Conservation (phyloP, 1,140 invertebrate species). For the Nautilus pompilius region DNA sequence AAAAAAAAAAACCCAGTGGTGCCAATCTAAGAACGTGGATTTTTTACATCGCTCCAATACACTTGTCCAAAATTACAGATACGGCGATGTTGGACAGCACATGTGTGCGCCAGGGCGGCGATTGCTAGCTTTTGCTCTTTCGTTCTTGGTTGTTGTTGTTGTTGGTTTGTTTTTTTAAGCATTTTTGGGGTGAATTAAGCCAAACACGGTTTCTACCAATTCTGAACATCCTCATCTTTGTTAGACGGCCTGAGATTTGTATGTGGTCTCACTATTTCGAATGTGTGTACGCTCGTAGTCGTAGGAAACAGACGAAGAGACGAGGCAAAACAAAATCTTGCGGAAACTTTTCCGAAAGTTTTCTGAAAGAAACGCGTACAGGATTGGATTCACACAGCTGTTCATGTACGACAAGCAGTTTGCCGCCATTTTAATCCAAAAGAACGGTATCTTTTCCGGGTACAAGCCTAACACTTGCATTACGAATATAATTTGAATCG, state of each 20-base stretch:
- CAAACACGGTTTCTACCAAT: no score
- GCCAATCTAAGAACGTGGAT: no score
- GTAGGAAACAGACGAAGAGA: conserved; percentile 21
- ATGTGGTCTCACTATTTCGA: neutral
- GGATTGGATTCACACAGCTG: conserved; percentile 90
- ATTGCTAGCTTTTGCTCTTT: no score
- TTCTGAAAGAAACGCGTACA: conserved; percentile 90
- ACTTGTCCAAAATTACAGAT: no score
- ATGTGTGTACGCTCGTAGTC: conserved; percentile 39
- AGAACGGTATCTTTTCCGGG: conserved; percentile 56
- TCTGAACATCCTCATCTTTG: no score
- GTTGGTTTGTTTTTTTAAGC: no score
- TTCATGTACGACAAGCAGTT: conserved; percentile 94
- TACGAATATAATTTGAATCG: conserved; percentile 72
- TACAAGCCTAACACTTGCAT: conserved; percentile 49
- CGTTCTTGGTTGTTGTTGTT: no score
- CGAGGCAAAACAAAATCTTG: conserved; percentile 60
- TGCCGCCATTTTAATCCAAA: conserved; percentile 76
- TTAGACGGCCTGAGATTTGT: neutral
- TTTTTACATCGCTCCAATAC: no score
- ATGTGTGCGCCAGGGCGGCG: no score
- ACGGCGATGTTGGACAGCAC: no score
- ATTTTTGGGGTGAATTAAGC: no score
- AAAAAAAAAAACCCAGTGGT: no score
- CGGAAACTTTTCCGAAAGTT: conserved; percentile 82